phyloP scores from a whole-genome alignment of 2,888 invertebrate genomes.

The Clusia tigrina region DNA sequence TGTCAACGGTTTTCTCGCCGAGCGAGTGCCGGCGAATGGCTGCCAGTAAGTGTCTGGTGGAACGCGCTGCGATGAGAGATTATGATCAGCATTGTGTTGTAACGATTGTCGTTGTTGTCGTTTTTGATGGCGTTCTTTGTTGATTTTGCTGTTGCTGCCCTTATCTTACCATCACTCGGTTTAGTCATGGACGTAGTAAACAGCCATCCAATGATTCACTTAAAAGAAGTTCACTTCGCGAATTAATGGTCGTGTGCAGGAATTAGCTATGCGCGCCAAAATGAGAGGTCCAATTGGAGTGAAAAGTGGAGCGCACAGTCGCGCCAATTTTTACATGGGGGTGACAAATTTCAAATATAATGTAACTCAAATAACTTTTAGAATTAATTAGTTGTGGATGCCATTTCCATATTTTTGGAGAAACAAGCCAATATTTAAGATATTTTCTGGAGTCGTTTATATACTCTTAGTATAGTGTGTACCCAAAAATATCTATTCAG shows the following conservation, averaged over 20 bases:
- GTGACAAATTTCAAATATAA: neutral
- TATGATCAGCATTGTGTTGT: constrained; percentile 1
- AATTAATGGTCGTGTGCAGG: constrained; percentile 7
- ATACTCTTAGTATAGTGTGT: too few species aligned
- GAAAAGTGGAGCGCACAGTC: neutral
- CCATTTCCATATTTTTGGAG: too few species aligned
- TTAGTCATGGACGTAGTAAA: neutral
- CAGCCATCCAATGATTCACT: constrained; percentile 1
- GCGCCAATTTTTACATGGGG: neutral
- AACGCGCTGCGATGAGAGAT: neutral
- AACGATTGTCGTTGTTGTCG: constrained; percentile 3
- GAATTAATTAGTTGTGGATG: too few species aligned
- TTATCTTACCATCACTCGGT: neutral
- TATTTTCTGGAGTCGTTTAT: too few species aligned
- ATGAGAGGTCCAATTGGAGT: neutral
- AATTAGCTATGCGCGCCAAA: neutral
- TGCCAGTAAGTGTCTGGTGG: neutral
- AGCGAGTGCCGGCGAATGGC: neutral
- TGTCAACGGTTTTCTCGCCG: constrained; percentile 3
- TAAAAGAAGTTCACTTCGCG: neutral
- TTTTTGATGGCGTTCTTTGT: neutral
- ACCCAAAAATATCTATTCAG: too few species aligned
- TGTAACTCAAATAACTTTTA: too few species aligned
- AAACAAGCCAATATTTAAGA: too few species aligned
- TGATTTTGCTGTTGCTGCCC: neutral